Conservation (phyloP, 2,888 invertebrate genomes). For the Suillia variegata region DNA sequence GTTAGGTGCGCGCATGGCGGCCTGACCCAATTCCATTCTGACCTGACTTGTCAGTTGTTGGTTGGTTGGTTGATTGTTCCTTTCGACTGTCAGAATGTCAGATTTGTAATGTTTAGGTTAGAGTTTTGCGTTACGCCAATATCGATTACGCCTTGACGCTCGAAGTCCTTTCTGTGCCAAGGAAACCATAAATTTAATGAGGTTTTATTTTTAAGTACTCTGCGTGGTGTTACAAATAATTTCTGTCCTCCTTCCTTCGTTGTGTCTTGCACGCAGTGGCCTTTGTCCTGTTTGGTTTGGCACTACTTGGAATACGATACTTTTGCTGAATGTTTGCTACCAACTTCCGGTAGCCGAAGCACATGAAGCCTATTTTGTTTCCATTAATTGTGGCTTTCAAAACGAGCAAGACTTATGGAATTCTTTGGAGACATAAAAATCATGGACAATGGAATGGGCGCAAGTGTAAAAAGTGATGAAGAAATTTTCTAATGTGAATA, state of each 20-base stretch:
- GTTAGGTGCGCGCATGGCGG: no score
- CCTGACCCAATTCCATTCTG: not conserved
- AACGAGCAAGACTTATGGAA: no score
- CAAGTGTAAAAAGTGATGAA: no score
- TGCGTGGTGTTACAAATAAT: no score
- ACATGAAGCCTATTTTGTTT: no score
- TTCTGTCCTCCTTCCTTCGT: not conserved
- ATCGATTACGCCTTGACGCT: not conserved
- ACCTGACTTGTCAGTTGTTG: not conserved
- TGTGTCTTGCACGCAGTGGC: not conserved
- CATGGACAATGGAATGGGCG: no score
- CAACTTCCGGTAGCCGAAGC: not conserved
- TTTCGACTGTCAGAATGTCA: no score
- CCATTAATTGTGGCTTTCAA: no score
- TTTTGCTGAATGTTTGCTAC: not conserved
- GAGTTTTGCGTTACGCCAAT: not conserved
- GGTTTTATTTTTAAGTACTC: constrained; percentile 1
- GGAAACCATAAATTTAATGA: not conserved
- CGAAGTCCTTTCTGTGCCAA: not conserved
- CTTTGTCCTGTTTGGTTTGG: not conserved
- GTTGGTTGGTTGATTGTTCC: no score
- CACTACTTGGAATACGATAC: not conserved
- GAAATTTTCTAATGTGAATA: no score
- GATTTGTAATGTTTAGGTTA: no score
- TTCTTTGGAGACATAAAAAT: no score